These are phyloP conservation scores for Argyra leucocephala DNA, from an alignment of 2,888 invertebrate species.

Conservation along the genomic window DNA sequence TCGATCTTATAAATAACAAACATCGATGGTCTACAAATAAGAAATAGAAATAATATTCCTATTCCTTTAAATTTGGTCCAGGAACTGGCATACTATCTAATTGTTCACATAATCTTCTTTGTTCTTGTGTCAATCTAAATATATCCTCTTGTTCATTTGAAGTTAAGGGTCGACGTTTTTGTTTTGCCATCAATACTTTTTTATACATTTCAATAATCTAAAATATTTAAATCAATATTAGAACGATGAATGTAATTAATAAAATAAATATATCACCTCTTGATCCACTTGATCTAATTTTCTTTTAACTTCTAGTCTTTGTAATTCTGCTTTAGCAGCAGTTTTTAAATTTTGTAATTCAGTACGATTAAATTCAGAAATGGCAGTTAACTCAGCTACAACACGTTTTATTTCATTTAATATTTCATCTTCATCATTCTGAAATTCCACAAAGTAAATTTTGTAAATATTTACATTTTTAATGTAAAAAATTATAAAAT, in stretches of 20 bases:
- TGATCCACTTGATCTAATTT: constrained; percentile 64
- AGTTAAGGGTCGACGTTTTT: constrained; percentile 69
- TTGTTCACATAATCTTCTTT: constrained; percentile 43
- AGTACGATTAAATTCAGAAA: constrained; percentile 70
- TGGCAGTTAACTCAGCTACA: constrained; percentile 66
- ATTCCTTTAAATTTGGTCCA: constrained; percentile 20
- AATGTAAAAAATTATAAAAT: neutral
- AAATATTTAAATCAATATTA: neutral
- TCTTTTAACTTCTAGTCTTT: constrained; percentile 64
- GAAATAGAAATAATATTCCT: neutral
- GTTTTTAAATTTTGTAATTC: constrained; percentile 60
- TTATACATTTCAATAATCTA: constrained; percentile 73
- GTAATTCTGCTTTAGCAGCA: constrained; percentile 68
- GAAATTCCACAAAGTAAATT: neutral
- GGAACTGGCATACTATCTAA: constrained; percentile 31
- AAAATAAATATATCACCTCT: constrained; percentile 43
- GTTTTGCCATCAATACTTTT: constrained; percentile 66
- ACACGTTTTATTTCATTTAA: constrained; percentile 78
- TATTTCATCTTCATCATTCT: constrained; percentile 71
- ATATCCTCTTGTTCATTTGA: constrained; percentile 75
- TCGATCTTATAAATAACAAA: too few relatives aligned
- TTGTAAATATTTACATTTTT: neutral
- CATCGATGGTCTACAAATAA: neutral
- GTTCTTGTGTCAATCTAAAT: constrained; percentile 61
- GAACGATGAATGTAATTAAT: neutral